Evolutionary conservation across 2,888 invertebrate genomes (phyloP).

Genomic region (Leptinotarsa peninsularis): DNA sequence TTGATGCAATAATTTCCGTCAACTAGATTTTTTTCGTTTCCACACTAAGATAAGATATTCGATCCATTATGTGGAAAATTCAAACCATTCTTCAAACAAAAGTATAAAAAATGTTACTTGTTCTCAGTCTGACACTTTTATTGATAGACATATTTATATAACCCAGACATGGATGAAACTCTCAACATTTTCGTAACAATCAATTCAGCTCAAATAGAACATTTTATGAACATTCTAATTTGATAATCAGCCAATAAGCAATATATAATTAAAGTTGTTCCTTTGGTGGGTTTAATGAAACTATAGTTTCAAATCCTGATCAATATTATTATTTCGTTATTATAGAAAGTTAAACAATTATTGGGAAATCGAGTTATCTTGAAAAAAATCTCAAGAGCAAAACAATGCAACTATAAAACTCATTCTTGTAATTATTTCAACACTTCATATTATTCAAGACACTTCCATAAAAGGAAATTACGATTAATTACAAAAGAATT

Average conservation of each 20-base stretch:
- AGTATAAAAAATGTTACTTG: too few species aligned
- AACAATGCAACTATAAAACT: conserved; percentile 26
- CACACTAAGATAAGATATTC: too few species aligned
- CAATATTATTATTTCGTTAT: conserved; percentile 37
- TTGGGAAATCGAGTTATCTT: conserved; percentile 40
- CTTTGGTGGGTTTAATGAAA: conserved; percentile 37
- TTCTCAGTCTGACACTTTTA: too few species aligned
- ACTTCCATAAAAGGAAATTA: conserved; percentile 37
- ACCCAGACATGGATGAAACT: not conserved
- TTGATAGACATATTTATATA: too few species aligned
- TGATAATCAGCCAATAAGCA: not conserved
- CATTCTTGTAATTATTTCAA: conserved; percentile 35
- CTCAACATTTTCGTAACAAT: not conserved
- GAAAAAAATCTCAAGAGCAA: conserved; percentile 30
- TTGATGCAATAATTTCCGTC: too few species aligned
- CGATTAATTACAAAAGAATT: conserved; percentile 40
- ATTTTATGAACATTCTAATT: not conserved
- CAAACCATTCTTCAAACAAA: too few species aligned
- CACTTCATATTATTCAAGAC: conserved; percentile 35
- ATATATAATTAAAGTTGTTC: conserved; percentile 26
- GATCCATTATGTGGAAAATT: too few species aligned
- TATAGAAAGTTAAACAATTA: conserved; percentile 51
- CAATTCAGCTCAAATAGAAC: not conserved
- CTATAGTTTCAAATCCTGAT: conserved; percentile 27
- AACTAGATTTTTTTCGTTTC: too few species aligned